phyloP scores from a whole-genome alignment of 1,140 invertebrate species.

The Phortica variegata region DNA sequence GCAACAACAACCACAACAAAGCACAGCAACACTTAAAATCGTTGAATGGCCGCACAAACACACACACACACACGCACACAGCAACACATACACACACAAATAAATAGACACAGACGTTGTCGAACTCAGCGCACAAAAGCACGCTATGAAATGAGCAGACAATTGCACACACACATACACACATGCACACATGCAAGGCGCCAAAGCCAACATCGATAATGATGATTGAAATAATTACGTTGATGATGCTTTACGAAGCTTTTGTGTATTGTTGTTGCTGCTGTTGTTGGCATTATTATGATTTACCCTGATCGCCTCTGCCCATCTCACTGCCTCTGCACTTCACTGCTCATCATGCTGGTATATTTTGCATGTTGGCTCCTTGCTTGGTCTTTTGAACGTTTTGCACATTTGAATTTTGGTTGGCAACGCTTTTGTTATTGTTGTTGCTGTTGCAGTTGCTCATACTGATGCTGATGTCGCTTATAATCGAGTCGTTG shows the following conservation, averaged over 20 bases:
- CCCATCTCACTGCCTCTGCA: background rate
- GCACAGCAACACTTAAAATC: slow-evolving; percentile 52
- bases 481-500: too few species aligned
- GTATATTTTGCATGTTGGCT: background rate
- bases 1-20: too few species aligned
- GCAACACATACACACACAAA: slow-evolving; percentile 10
- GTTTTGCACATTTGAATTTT: slow-evolving; percentile 28
- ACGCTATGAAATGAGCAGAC: too few species aligned
- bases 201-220: slow-evolving; percentile 20
- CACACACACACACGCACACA: slow-evolving; percentile 12
- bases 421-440: slow-evolving; percentile 1
- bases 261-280: slow-evolving; percentile 17
- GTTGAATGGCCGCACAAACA: slow-evolving; percentile 38
- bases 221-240: slow-evolving; percentile 38
- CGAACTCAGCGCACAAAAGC: too few species aligned
- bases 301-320: slow-evolving; percentile 29
- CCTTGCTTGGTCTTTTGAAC: too few species aligned
- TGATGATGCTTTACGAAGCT: slow-evolving; percentile 9
- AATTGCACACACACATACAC: background rate
- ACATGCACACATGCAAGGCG: background rate
- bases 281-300: slow-evolving; percentile 13
- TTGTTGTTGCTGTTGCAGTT: slow-evolving; percentile 30
- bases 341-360: slow-evolving; percentile 7
- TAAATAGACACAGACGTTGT: background rate
- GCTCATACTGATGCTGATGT: too few species aligned